Base-by-base conservation (phyloP, 2,888 invertebrate genomes). In the Xylota segnis region DNA sequence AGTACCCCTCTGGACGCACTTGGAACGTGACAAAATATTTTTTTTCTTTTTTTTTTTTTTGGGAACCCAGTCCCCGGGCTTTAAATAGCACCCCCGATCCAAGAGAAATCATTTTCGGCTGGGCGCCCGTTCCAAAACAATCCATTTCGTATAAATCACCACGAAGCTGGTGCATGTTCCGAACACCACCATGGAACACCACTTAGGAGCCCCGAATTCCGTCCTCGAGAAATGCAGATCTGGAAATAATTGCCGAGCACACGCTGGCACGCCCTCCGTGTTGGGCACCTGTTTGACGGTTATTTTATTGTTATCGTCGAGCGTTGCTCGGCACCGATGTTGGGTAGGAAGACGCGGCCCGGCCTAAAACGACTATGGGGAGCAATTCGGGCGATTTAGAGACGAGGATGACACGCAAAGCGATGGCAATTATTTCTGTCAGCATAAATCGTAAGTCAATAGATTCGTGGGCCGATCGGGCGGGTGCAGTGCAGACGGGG, bases 381-480 rank as follows among this genome's bases (percentile, higher is more conserved):
- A 86, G 82, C 77, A 68, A 71, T 86, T 86, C 74, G 27, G 45
- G 82, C 86, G 76, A 77, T 82, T 68, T 43, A 72, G 47, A 29
- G 66, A 72, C 77, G 79, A 32, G 52, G 71, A 76, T 61, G 76
- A 86, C 81, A 68, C 76, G 72, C 18, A 76, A 77, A 72, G 75
- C 76, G 72, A 82, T 82, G 72, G 76, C 86, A 86, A 86, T 86
- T 86, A 86, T 86, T 86, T 86, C 86, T 86, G 86, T 86, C 86
- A 86, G 82, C 77, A 86, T 86, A 86, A 86, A 86, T 82, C 82
- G 86, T 86, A 77, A 72, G 86, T 86, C 86, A 77, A 86, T 82
- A 71, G 56, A 65, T 23, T 16, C 27, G 18, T 45, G 45, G 32
- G 32, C 23, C 1, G 23, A 23, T 2, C 23, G 5, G 14, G 54